phyloP scores from a whole-genome alignment of 1,140 invertebrate species.

The Leguminivora glycinivorella region DNA sequence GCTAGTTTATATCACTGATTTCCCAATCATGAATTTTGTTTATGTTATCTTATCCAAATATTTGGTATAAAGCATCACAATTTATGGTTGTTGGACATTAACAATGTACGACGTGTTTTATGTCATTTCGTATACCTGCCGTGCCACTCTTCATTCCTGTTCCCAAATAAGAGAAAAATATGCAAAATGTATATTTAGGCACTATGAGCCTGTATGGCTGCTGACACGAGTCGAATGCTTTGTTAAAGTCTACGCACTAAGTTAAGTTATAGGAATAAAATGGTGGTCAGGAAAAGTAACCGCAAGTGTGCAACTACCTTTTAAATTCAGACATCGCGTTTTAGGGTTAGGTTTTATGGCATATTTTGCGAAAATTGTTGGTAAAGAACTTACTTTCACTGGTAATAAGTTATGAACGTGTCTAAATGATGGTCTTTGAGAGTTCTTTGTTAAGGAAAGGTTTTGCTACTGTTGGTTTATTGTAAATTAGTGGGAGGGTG shows the following conservation, averaged over 20 bases:
- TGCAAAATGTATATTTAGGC: no score
- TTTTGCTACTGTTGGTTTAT: neutral
- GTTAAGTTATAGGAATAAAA: neutral
- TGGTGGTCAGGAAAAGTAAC: neutral
- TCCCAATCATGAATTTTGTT: no score
- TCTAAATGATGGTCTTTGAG: neutral
- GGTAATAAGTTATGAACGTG: neutral
- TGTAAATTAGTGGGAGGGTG: neutral
- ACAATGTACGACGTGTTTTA: no score
- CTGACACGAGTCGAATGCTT: neutral
- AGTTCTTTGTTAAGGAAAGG: neutral
- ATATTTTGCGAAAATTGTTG: neutral
- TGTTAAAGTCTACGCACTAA: neutral
- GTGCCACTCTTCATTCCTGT: no score
- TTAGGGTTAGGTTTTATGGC: constrained; percentile 33
- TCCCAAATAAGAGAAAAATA: no score
- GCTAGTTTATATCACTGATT: no score
- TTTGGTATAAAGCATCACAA: no score
- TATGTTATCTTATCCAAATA: no score
- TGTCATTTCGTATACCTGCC: no score
- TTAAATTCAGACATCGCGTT: constrained; percentile 40
- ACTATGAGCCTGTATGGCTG: no score
- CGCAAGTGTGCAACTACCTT: constrained; percentile 36
- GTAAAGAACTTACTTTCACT: neutral
- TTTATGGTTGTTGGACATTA: no score